Evolutionary conservation across 2,797 vertebrate genomes (phyloP), one percentile per base, ranked within the genome.

Genomic region (Hippopotamyrus pictus): DNA sequence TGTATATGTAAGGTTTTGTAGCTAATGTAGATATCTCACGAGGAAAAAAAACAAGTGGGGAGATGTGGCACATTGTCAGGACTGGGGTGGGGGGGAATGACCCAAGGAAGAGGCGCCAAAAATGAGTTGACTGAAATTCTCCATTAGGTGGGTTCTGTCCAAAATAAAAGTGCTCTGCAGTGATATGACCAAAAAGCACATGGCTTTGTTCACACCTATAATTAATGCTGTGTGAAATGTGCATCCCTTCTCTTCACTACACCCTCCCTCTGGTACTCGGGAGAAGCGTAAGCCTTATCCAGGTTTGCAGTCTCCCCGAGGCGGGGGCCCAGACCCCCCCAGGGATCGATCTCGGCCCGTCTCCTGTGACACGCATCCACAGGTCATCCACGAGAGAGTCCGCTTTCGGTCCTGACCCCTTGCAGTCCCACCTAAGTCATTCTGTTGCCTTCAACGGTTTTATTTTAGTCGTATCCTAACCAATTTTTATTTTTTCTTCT

Each of bases 181-280:
- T 82, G 76, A 82, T 46, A 82, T 82, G 76, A 82, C 76, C 76
- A 44, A 82, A 82, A 44, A 82, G 76, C 76, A 82, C 76, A 82
- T 46, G 76, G 41, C 76, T 82, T 46, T 46, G 41, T 82, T 82
- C 73, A n/a, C 76, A 46, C 37, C 41, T 44, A 11, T 46, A 82
- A n/a, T 46, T 41, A 11, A 46, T 22, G 37, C 7, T 82, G 37
- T 82, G 37, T 19, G 19, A 44, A 46, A 46, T 8, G 6, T n/a
- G 76, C 17, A n/a, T 82, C 76, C 19, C 19, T n/a, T 2, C 73
- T 46, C 37, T 82, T 46, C 41, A 19, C 19, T 17, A 1, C 76
- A 2, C 33, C 69, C 69, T 41, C 29, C 7, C 41, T 46, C 41
- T n/a, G 76, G 76, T 1, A n/a, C 76, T 82, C 41, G 7, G 19